Percentiles rank a stretch among this genome's conserved stretches.
phyloP scores from a whole-genome alignment of 2,888 invertebrate species.

The Diplolepis rosae region DNA sequence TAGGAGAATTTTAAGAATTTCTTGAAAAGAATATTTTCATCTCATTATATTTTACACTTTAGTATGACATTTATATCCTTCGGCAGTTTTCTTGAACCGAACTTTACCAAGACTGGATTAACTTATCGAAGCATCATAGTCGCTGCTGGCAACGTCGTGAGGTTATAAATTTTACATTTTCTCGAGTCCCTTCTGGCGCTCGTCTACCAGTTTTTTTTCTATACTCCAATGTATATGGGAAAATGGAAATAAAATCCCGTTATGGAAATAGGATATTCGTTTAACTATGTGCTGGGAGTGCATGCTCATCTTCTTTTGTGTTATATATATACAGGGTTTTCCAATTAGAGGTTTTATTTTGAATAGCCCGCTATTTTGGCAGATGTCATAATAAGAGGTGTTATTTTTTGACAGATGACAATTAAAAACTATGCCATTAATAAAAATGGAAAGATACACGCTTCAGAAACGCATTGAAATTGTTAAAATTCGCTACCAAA shows the following conservation, averaged over 20 bases:
- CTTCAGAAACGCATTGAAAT: no score
- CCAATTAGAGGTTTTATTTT: no score
- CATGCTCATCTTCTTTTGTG: conserved; percentile 18
- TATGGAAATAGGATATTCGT: conserved; percentile 58
- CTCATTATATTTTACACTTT: no score
- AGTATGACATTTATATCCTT: neutral
- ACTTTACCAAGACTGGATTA: conserved; percentile 18
- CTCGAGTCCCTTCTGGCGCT: conserved; percentile 24
- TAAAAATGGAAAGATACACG: no score
- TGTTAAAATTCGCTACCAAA: no score
- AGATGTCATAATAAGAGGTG: no score
- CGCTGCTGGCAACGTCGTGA: conserved; percentile 5
- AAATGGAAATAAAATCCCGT: conserved; percentile 66
- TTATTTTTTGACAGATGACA: no score
- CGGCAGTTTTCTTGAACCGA: conserved; percentile 6
- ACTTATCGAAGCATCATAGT: conserved; percentile 26
- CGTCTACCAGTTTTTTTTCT: conserved; percentile 29
- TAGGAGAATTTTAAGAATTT: neutral
- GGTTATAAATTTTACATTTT: conserved; percentile 31
- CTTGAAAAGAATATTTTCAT: neutral
- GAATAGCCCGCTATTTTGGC: no score
- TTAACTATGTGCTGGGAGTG: conserved; percentile 22
- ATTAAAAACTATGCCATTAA: no score
- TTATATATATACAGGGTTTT: conserved; percentile 7
- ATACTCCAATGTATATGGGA: conserved; percentile 39